Percentiles rank a stretch among this genome's conserved stretches.
Evolutionary conservation across 2,797 vertebrate species (phyloP).

Genomic region (Tachyglossus aculeatus): DNA sequence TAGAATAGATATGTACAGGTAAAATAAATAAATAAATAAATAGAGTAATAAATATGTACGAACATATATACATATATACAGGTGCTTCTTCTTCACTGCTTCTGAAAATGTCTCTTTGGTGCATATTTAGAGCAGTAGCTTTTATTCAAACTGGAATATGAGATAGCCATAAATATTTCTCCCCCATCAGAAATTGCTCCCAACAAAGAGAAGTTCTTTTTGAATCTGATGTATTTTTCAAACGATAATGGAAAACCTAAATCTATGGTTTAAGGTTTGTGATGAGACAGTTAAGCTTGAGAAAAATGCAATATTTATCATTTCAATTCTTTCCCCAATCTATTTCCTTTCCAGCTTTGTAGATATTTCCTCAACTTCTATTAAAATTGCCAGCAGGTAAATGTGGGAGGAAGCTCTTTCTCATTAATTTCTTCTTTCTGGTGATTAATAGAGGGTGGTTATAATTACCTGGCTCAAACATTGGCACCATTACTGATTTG

Average conservation of each 20-base stretch:
- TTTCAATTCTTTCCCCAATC: conserved; percentile 30
- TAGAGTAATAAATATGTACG: too few relatives aligned
- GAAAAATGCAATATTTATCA: conserved; percentile 16
- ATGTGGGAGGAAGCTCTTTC: conserved; percentile 21
- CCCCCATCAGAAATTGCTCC: conserved; percentile 19
- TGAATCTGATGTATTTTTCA: neutral
- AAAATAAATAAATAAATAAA: too few relatives aligned
- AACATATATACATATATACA: too few relatives aligned
- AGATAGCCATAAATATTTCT: neutral
- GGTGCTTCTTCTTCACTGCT: conserved; percentile 15
- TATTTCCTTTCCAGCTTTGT: conserved; percentile 45
- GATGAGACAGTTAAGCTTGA: conserved; percentile 17
- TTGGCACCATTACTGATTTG: conserved; percentile 29
- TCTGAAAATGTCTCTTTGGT: conserved; percentile 28
- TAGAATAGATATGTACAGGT: too few relatives aligned
- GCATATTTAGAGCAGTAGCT: conserved; percentile 20
- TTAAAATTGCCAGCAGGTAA: conserved; percentile 27
- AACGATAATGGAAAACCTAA: conserved; percentile 32
- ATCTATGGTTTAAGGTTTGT: conserved; percentile 43
- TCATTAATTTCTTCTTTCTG: conserved; percentile 23
- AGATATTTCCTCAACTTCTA: conserved; percentile 27
- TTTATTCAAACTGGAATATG: conserved; percentile 18
- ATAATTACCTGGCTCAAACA: conserved; percentile 43
- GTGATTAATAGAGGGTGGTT: conserved; percentile 21
- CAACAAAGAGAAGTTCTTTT: neutral